Evolutionary conservation across 2,888 invertebrate genomes (phyloP).

Genomic region (Acronicta psi): DNA sequence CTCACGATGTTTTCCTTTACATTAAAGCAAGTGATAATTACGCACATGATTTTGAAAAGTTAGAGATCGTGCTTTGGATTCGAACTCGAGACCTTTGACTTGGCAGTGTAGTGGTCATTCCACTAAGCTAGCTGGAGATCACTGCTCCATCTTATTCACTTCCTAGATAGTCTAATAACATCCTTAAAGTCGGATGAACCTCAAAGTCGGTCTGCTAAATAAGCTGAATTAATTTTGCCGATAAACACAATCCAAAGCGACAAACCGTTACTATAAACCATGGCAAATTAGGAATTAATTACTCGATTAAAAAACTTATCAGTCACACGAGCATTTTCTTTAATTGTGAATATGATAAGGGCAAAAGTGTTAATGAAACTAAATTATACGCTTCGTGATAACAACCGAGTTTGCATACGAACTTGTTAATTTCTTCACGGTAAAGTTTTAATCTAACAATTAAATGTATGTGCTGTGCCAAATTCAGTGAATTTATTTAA

Average conservation of each 20-base stretch:
- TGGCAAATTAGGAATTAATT: slow-evolving; percentile 40
- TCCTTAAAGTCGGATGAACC: no score
- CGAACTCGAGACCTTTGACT: no score
- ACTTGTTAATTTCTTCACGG: background rate
- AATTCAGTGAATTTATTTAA: background rate
- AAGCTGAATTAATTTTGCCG: no score
- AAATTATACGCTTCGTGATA: slow-evolving; percentile 29
- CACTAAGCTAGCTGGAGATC: no score
- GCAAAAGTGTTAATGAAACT: slow-evolving; percentile 29
- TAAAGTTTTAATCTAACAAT: background rate
- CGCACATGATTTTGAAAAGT: no score
- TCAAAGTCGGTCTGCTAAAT: no score
- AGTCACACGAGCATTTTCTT: slow-evolving; percentile 6
- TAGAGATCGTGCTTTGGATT: no score
- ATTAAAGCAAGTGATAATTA: no score
- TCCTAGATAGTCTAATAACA: no score
- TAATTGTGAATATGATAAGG: slow-evolving; percentile 29
- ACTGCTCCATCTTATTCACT: no score
- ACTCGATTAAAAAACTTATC: slow-evolving; percentile 24
- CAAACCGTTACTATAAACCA: background rate
- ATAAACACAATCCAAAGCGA: background rate
- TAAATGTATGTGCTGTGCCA: background rate
- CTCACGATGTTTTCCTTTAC: no score
- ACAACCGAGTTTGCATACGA: slow-evolving; percentile 23
- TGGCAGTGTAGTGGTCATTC: no score